Evolutionary conservation across 1,140 invertebrate species (phyloP).

Genomic region (Eurosta solidaginis): DNA sequence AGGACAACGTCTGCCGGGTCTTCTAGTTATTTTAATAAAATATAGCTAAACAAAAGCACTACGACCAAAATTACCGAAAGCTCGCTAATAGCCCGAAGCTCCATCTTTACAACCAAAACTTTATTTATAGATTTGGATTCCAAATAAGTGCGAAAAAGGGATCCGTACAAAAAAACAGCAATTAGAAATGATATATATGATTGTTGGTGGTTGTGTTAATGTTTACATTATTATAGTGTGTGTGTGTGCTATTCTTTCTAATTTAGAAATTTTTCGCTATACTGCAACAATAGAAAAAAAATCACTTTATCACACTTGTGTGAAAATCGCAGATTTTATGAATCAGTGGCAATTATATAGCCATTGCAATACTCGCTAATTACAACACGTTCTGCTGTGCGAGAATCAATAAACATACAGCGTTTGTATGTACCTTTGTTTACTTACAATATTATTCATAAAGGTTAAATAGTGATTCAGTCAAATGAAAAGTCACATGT

Average conservation of each 20-base stretch:
- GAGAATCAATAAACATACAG: not conserved
- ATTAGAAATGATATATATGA: no score
- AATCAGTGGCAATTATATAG: slow-evolving; percentile 18
- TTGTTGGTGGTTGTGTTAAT: no score
- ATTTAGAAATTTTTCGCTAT: not conserved
- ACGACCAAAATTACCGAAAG: no score
- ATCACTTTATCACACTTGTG: no score
- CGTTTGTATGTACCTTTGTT: not conserved
- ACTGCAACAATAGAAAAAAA: not conserved
- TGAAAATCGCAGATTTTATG: not conserved
- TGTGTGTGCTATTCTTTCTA: not conserved
- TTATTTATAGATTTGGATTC: no score
- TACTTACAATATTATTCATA: not conserved
- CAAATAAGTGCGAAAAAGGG: no score
- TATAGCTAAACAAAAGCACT: no score
- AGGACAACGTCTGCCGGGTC: no score
- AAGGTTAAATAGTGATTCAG: not conserved
- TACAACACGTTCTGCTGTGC: slow-evolving; percentile 7
- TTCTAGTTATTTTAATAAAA: no score
- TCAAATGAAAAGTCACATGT: not conserved
- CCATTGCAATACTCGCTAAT: slow-evolving; percentile 13
- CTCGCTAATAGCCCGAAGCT: no score
- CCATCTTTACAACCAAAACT: no score
- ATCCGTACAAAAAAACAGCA: no score
- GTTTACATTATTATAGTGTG: not conserved